Conservation (phyloP, 2,797 vertebrate species). For the Dendrocincla tyrannina region DNA sequence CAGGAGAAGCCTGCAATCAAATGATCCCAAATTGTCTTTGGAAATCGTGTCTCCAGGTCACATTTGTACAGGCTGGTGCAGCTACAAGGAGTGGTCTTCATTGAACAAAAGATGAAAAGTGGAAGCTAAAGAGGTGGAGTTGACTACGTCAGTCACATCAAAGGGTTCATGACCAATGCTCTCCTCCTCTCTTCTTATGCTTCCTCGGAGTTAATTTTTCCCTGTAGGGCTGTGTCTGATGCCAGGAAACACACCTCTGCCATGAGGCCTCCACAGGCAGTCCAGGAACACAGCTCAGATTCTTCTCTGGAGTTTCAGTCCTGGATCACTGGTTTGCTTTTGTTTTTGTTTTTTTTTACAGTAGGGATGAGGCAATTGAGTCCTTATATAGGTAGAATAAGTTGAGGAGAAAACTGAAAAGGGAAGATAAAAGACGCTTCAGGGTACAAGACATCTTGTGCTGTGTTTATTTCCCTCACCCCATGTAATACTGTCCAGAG, state of each 20-base stretch:
- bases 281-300: neutral
- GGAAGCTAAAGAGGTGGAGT: neutral
- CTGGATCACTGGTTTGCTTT: no score
- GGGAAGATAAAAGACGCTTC: neutral
- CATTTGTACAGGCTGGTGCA: fast-evolving
- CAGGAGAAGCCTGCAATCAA: neutral
- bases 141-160: neutral
- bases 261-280: neutral
- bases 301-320: neutral
- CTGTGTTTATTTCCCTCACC: neutral
- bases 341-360: fast-evolving
- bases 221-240: neutral
- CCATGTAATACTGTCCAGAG: fast-evolving
- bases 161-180: neutral
- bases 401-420: neutral
- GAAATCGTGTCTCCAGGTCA: neutral
- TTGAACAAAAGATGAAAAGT: neutral
- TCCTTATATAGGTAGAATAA: neutral
- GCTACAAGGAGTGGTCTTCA: neutral
- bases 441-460: neutral
- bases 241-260: neutral
- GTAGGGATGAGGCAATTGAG: neutral
- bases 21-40: neutral
- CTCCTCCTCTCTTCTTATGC: neutral
- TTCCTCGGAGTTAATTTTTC: neutral